Evolutionary conservation across 2,888 invertebrate species (phyloP).

Genomic region (Cataglyphis albicans): DNA sequence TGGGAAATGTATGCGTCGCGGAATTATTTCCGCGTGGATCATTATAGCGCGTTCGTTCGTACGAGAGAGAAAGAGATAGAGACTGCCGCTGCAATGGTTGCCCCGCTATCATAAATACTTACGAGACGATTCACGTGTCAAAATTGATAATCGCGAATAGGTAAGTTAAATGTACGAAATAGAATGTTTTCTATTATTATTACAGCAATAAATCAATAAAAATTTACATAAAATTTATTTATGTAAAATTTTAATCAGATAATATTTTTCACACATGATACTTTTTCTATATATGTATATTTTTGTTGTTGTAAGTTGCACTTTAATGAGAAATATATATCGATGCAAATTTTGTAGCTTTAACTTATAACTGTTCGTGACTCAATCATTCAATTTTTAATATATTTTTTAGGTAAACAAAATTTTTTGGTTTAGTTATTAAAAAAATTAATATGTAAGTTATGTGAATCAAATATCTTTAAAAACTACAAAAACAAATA

Average conservation of each 20-base stretch:
- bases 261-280: neutral
- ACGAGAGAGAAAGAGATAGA: neutral
- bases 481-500: neutral
- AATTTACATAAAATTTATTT: neutral
- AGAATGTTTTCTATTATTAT: neutral
- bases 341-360: neutral
- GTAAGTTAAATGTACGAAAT: slow-evolving; percentile 9
- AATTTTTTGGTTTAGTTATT: neutral
- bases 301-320: too few relatives aligned
- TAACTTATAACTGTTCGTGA: neutral
- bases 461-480: neutral
- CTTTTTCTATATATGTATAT: neutral
- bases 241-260: neutral
- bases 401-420: neutral
- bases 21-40: slow-evolving; percentile 45
- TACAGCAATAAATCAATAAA: neutral
- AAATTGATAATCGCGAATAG: slow-evolving; percentile 30
- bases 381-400: neutral
- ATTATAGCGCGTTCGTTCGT: slow-evolving; percentile 4
- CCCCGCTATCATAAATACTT: slow-evolving; percentile 32
- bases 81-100: neutral
- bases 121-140: slow-evolving; percentile 29
- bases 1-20: slow-evolving; percentile 14
- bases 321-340: neutral
- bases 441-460: neutral